Evolutionary conservation across 2,888 invertebrate genomes (phyloP), one percentile per base, ranked within the genome.

Genomic region (Papilio gigon): DNA sequence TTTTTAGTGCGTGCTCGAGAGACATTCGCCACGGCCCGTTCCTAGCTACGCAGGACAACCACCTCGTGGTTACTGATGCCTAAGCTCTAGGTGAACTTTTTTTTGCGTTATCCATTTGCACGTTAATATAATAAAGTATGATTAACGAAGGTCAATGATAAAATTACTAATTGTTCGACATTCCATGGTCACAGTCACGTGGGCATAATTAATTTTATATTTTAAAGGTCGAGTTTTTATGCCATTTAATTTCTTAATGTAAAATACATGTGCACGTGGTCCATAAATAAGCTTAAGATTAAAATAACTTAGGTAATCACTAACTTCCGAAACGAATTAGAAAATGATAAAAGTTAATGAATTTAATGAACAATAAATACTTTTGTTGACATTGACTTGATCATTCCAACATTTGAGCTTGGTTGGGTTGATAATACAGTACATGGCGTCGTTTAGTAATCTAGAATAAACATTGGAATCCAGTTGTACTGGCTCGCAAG

Each of bases 1-100:
- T 58, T 58, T 66, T 65, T 61, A 68, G 67, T 67, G 65, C 67
- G 71, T 62, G 66, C 35, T 68, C 60, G 68, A 71, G 65, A 66
- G 67, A 68, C 47, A 66, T 44, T 59, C 53, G 60, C 30, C 53
- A 27, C 53, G 17, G n/a, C 40, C 53, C 65, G 25, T 47, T 37
- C 59, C 37, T 68, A 66, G 14, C 17, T 65, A 37, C 37, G 30
- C 44, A 4, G n/a, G n/a, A 14, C 6, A 17, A 33, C 8, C 4
- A 8, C 53, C 1, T 8, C 27, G 5, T 56, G 30, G n/a, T 56
- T 25, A 8, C 11, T 42, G 6, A 42, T 17, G 17, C n/a, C n/a
- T n/a, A n/a, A n/a, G n/a, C n/a, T n/a, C n/a, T 17, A 37, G 14
- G 37, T 14, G 37, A 37, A 12, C 9, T 12, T 11, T 37, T 37